phyloP scores from a whole-genome alignment of 2,797 vertebrate genomes.

The Poecilia gillii region DNA sequence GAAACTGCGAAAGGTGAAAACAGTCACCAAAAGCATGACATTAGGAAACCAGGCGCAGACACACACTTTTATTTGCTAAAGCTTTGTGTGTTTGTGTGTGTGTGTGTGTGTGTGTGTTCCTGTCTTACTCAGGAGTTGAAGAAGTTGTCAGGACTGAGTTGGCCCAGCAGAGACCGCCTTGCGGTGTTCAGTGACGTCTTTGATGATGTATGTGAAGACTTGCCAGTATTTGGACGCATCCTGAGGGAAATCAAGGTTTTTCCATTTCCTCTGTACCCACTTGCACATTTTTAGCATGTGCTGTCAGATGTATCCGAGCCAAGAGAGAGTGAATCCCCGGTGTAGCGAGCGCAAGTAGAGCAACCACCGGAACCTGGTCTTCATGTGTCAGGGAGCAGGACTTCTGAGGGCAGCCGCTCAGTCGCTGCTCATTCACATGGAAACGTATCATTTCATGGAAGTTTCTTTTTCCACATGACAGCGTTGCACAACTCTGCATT shows the following conservation, averaged over 20 bases:
- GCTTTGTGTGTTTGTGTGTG: conserved; percentile 26
- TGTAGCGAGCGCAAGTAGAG: conserved; percentile 63
- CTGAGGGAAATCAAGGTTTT: conserved; percentile 88
- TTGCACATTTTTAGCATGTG: conserved; percentile 76
- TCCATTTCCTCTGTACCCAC: conserved; percentile 75
- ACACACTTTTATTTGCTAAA: conserved; percentile 28
- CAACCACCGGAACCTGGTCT: conserved; percentile 62
- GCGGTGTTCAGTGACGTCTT: conserved; percentile 81
- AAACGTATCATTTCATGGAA: conserved; percentile 15
- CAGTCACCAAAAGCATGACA: conserved; percentile 8
- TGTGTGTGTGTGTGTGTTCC: conserved; percentile 53
- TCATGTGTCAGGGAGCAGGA: conserved; percentile 49
- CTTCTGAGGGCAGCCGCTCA: conserved; percentile 39
- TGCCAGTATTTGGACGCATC: conserved; percentile 82
- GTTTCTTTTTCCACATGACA: conserved; percentile 17
- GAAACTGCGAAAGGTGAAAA: conserved; percentile 76
- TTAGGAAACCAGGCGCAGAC: not conserved
- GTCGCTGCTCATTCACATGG: conserved; percentile 43
- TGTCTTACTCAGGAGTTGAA: conserved; percentile 75
- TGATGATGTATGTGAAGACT: conserved; percentile 83
- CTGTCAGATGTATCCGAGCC: conserved; percentile 62
- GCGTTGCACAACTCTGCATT: not conserved
- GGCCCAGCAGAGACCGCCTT: conserved; percentile 74
- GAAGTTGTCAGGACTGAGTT: conserved; percentile 65
- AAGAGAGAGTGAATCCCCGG: conserved; percentile 64